phyloP scores from a whole-genome alignment of 2,888 invertebrate species.

The Sesia bembeciformis region DNA sequence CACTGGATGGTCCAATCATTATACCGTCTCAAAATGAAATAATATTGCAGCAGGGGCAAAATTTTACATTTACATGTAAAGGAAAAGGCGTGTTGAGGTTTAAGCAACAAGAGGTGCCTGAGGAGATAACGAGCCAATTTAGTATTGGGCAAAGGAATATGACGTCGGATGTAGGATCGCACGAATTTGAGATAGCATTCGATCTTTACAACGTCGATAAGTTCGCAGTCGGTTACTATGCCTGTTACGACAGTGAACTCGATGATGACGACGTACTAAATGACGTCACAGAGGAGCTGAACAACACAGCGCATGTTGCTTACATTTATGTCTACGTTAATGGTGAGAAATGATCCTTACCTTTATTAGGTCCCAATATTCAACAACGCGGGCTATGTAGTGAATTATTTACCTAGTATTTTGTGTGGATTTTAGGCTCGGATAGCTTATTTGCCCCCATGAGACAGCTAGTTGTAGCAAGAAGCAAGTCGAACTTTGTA shows the following conservation, averaged over 20 bases:
- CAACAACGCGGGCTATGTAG: neutral
- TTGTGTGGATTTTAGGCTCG: slow-evolving; percentile 52
- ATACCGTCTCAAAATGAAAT: slow-evolving; percentile 41
- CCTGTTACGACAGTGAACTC: slow-evolving; percentile 59
- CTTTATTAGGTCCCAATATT: neutral
- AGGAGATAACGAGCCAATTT: slow-evolving; percentile 36
- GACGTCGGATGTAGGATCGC: slow-evolving; percentile 24
- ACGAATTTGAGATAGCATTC: slow-evolving; percentile 56
- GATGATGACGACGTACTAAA: slow-evolving; percentile 34
- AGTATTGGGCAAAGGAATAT: slow-evolving; percentile 16
- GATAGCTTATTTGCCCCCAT: slow-evolving; percentile 54
- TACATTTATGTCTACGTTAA: slow-evolving; percentile 60
- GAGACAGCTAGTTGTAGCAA: slow-evolving; percentile 42
- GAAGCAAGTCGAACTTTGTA: slow-evolving; percentile 34
- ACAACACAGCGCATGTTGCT: slow-evolving; percentile 41
- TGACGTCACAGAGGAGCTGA: slow-evolving; percentile 42
- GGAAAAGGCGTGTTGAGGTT: slow-evolving; percentile 37
- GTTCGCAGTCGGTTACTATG: slow-evolving; percentile 70
- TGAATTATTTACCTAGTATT: slow-evolving; percentile 15
- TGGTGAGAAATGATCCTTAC: slow-evolving; percentile 38
- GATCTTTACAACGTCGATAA: slow-evolving; percentile 55
- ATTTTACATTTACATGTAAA: slow-evolving; percentile 49
- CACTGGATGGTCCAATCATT: slow-evolving; percentile 44
- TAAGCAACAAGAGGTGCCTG: slow-evolving; percentile 47
- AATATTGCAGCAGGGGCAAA: slow-evolving; percentile 50